Percentiles rank a stretch among this genome's conserved stretches.
These are phyloP conservation scores for Dasysyrphus albostriatus DNA, from an alignment of 2,888 invertebrate genomes.

Conservation along the genomic window DNA sequence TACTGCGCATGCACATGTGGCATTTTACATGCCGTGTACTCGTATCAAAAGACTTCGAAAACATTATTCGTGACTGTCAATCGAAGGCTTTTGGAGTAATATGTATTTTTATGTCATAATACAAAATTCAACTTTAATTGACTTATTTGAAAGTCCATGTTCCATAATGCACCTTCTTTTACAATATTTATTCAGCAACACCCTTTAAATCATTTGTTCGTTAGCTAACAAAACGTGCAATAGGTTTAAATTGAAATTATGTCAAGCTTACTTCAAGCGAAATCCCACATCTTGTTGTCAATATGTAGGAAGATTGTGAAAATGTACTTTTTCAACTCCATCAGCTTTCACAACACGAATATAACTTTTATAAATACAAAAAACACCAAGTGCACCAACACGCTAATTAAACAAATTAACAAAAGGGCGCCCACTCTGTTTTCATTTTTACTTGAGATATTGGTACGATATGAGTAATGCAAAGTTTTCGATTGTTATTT, in stretches of 20 bases:
- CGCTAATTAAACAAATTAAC: neutral
- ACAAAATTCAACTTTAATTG: too few relatives aligned
- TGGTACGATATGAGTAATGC: too few relatives aligned
- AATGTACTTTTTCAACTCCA: neutral
- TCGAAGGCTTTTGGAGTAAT: too few relatives aligned
- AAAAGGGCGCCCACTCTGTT: constrained; percentile 1
- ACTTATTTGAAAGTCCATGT: too few relatives aligned
- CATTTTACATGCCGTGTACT: too few relatives aligned
- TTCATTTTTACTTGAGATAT: neutral
- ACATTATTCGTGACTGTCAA: too few relatives aligned
- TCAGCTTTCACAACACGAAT: constrained; percentile 5
- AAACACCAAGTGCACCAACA: neutral
- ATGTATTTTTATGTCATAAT: too few relatives aligned
- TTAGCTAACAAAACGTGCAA: neutral
- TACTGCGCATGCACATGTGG: too few relatives aligned
- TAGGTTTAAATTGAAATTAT: neutral
- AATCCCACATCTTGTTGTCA: constrained; percentile 1
- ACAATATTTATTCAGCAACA: neutral
- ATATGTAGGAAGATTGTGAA: constrained; percentile 8
- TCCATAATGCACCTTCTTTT: too few relatives aligned
- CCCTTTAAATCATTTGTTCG: neutral
- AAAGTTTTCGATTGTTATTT: too few relatives aligned
- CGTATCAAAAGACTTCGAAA: too few relatives aligned
- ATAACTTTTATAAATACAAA: neutral
- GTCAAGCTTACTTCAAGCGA: neutral